Conservation (phyloP, 2,888 invertebrate species). For the Noctua comes region DNA sequence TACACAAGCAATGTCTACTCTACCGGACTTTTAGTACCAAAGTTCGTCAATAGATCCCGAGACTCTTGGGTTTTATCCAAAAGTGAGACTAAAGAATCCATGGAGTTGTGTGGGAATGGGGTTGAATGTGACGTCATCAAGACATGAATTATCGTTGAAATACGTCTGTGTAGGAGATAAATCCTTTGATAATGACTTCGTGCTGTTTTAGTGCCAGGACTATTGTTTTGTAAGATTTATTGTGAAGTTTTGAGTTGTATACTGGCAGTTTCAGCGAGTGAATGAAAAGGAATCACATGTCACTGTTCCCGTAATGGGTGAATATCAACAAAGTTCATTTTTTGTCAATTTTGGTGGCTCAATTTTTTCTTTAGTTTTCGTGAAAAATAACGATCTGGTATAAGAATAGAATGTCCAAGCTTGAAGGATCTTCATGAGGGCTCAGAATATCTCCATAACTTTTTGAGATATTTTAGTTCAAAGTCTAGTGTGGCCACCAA, state of each 20-base stretch:
- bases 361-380: no score
- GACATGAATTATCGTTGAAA: conserved; percentile 47
- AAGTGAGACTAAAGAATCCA: conserved; percentile 55
- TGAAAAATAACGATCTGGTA: no score
- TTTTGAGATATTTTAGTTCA: no score
- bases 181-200: conserved; percentile 57
- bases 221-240: conserved; percentile 61
- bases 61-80: conserved; percentile 68
- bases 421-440: no score
- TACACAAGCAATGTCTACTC: conserved; percentile 59
- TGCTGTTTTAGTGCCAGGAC: conserved; percentile 29
- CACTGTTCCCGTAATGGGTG: neutral
- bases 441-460: no score
- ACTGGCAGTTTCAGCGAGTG: neutral
- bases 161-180: conserved; percentile 46
- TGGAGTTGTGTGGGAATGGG: conserved; percentile 42
- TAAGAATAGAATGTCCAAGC: no score
- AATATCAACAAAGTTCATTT: no score
- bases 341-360: no score
- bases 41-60: conserved; percentile 69
- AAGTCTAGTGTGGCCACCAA: no score
- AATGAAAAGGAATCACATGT: conserved; percentile 9
- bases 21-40: conserved; percentile 70
- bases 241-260: conserved; percentile 38
- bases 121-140: conserved; percentile 48